These are phyloP conservation scores for Axea sp. DNA, from an alignment of 2,888 invertebrate genomes.

Conservation along the genomic window DNA sequence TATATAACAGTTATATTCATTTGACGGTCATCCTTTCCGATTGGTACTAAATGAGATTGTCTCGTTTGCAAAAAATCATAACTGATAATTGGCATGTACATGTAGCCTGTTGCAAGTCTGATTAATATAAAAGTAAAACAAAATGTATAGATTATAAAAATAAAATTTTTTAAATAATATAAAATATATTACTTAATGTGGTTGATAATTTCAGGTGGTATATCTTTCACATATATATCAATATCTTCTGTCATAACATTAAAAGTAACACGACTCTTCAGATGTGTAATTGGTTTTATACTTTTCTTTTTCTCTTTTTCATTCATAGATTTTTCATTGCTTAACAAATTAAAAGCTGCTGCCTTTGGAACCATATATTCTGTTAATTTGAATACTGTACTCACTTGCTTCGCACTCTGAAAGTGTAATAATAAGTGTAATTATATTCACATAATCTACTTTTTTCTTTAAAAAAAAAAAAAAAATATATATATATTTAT, in stretches of 20 bases:
- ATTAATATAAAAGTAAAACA: too few species aligned
- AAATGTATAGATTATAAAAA: too few species aligned
- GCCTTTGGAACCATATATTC: constrained; percentile 88
- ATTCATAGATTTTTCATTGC: constrained; percentile 76
- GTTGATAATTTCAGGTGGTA: constrained; percentile 85
- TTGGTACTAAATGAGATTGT: constrained; percentile 85
- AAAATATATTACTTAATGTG: constrained; percentile 81
- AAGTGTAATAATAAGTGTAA: constrained; percentile 30
- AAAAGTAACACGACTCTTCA: constrained; percentile 86
- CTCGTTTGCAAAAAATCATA: constrained; percentile 91
- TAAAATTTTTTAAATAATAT: background rate
- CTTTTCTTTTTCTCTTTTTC: constrained; percentile 31
- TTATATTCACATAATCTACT: too few species aligned
- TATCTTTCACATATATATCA: constrained; percentile 83
- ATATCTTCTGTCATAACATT: constrained; percentile 89
- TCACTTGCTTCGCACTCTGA: constrained; percentile 79
- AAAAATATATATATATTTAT: too few species aligned
- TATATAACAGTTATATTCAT: constrained; percentile 86
- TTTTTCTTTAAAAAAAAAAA: too few species aligned
- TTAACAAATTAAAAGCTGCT: constrained; percentile 86
- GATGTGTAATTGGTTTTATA: constrained; percentile 85
- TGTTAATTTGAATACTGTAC: constrained; percentile 85
- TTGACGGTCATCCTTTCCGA: constrained; percentile 82
- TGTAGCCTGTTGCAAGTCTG: constrained; percentile 69
- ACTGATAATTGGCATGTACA: constrained; percentile 90